Percentiles rank a stretch among this genome's conserved stretches.
phyloP scores from a whole-genome alignment of 1,140 invertebrate genomes.

The Linepithema humile region DNA sequence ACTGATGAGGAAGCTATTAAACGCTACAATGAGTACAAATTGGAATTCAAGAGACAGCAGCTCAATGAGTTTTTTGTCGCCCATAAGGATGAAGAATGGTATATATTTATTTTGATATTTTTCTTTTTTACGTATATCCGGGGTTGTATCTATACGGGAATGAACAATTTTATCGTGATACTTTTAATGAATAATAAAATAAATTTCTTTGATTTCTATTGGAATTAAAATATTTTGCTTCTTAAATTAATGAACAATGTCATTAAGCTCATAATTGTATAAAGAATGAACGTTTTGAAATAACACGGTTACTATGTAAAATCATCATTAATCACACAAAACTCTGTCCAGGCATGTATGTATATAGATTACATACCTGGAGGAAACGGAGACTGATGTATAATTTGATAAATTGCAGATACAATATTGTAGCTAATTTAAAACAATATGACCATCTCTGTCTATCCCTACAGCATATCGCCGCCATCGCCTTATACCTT shows the following conservation, averaged over 20 bases:
- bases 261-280: not conserved
- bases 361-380: conserved; percentile 29
- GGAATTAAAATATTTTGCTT: conserved; percentile 7
- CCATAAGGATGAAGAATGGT: conserved; percentile 99
- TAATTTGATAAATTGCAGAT: conserved; percentile 70
- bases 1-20: conserved; percentile 98
- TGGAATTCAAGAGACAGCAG: conserved; percentile 98
- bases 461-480: conserved; percentile 84
- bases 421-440: conserved; percentile 71
- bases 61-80: conserved; percentile 99
- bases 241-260: not conserved
- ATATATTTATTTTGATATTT: conserved; percentile 67
- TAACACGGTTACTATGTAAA: conserved; percentile 43
- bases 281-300: not conserved
- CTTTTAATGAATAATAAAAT: not conserved
- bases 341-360: conserved; percentile 54
- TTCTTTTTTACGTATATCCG: not conserved
- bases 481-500: conserved; percentile 80
- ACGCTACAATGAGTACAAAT: conserved; percentile 99
- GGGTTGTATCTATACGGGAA: not conserved
- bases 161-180: not conserved
- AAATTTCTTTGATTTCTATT: conserved; percentile 62
- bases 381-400: conserved; percentile 33
- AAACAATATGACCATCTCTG: conserved; percentile 81
- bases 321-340: conserved; percentile 6